Evolutionary conservation across 2,888 invertebrate species (phyloP).

Genomic region (Agriotes lineatus): DNA sequence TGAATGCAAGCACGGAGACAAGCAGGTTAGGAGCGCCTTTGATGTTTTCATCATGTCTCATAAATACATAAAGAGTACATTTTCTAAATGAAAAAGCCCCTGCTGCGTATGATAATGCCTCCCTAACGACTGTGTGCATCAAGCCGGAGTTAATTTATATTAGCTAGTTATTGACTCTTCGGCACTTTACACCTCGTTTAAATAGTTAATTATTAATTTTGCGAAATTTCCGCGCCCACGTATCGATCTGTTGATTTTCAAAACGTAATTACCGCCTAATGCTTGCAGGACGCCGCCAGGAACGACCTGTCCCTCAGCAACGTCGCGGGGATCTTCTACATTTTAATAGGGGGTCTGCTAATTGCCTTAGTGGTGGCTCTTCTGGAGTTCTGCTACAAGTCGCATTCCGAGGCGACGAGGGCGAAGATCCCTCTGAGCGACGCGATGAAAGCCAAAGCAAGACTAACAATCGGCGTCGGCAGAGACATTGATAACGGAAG

Average conservation of each 20-base stretch:
- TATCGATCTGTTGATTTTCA: conserved; percentile 30
- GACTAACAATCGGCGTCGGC: conserved; percentile 82
- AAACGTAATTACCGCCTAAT: conserved; percentile 11
- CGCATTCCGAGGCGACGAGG: conserved; percentile 80
- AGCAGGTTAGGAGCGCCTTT: conserved; percentile 61
- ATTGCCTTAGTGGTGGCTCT: conserved; percentile 93
- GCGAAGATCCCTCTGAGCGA: conserved; percentile 87
- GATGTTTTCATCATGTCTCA: conserved; percentile 21
- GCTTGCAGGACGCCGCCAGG: conserved; percentile 76
- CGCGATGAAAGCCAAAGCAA: conserved; percentile 89
- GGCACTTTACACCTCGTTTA: conserved; percentile 35
- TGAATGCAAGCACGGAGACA: conserved; percentile 76
- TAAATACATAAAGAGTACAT: conserved; percentile 23
- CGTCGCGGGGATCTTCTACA: conserved; percentile 99
- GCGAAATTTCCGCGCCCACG: conserved; percentile 22
- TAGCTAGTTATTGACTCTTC: conserved; percentile 39
- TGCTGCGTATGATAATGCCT: conserved; percentile 4
- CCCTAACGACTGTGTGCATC: conserved; percentile 24
- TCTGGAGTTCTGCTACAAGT: conserved; percentile 95
- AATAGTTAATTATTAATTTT: conserved; percentile 40
- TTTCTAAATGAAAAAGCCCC: conserved; percentile 35
- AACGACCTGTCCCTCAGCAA: conserved; percentile 95
- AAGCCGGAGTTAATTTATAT: conserved; percentile 33
- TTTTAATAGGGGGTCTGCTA: conserved; percentile 93
- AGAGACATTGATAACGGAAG: conserved; percentile 81